Evolutionary conservation across 2,113 vertebrate genomes (phyloP).

Genomic region (Saccopteryx leptura): DNA sequence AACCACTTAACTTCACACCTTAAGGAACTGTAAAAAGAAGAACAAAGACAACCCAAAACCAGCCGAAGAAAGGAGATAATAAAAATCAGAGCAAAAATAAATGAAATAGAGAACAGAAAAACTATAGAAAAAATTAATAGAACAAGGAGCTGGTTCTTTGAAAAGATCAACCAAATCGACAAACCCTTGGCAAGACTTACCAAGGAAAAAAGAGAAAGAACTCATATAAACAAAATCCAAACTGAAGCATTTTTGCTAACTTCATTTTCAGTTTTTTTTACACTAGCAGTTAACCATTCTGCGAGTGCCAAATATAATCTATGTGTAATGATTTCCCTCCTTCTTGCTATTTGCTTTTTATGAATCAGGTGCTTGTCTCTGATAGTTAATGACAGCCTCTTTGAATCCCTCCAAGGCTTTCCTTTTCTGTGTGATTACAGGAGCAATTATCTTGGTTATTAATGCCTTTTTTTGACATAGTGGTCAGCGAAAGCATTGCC

Average conservation of each 20-base stretch:
- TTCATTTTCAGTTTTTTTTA: conserved; percentile 29
- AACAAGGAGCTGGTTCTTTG: too few relatives aligned
- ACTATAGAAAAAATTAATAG: too few relatives aligned
- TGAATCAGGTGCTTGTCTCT: conserved; percentile 31
- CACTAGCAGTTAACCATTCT: neutral
- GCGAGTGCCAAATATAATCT: conserved; percentile 16
- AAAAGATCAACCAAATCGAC: too few relatives aligned
- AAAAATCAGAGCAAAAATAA: too few relatives aligned
- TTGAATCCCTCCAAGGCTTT: neutral
- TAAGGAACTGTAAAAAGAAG: too few relatives aligned
- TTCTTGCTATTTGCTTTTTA: conserved; percentile 1
- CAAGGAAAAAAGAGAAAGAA: too few relatives aligned
- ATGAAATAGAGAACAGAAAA: too few relatives aligned
- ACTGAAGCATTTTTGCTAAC: conserved; percentile 14
- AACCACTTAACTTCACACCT: too few relatives aligned
- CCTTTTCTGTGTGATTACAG: conserved; percentile 19
- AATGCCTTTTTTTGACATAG: neutral
- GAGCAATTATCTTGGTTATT: conserved; percentile 24
- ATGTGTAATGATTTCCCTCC: neutral
- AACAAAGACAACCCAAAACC: too few relatives aligned
- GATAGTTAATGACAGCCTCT: neutral
- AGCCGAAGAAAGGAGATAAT: too few relatives aligned
- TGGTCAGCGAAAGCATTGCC: neutral
- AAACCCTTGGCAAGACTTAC: too few relatives aligned
- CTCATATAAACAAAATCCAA: too few relatives aligned